These are phyloP conservation scores for Burhinus oedicnemus DNA, from an alignment of 2,113 vertebrate species.

Conservation along the genomic window DNA sequence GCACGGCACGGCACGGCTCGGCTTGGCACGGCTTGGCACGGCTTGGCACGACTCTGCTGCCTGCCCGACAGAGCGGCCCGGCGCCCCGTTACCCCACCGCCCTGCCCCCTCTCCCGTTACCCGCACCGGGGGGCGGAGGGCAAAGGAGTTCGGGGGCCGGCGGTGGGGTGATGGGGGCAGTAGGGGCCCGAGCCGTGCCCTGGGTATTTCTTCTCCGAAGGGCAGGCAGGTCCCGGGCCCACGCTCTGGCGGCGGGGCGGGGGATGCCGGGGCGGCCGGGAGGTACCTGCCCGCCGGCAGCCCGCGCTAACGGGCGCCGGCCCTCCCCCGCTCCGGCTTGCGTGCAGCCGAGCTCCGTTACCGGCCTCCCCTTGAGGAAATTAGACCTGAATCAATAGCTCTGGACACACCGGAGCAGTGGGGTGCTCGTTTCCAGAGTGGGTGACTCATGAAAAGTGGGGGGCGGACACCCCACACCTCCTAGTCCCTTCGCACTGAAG, in stretches of 20 bases:
- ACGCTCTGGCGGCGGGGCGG: neutral
- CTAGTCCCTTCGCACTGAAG: neutral
- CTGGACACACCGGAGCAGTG: conserved; percentile 34
- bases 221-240: neutral
- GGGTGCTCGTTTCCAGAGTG: conserved; percentile 36
- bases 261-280: too few species aligned
- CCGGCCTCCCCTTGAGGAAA: conserved; percentile 44
- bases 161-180: neutral
- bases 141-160: neutral
- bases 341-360: conserved; percentile 34
- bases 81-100: neutral
- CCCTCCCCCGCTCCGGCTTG: neutral
- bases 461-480: neutral
- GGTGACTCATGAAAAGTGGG: neutral
- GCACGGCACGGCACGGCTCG: neutral
- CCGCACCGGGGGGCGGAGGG: neutral
- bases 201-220: neutral
- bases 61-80: neutral
- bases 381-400: conserved; percentile 39
- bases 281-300: too few species aligned
- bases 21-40: neutral
- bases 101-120: neutral
- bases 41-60: neutral
- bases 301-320: neutral
- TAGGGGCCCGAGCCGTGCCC: neutral